Conservation (phyloP, 1,140 invertebrate genomes). For the Mycetomoellerius zeteki region DNA sequence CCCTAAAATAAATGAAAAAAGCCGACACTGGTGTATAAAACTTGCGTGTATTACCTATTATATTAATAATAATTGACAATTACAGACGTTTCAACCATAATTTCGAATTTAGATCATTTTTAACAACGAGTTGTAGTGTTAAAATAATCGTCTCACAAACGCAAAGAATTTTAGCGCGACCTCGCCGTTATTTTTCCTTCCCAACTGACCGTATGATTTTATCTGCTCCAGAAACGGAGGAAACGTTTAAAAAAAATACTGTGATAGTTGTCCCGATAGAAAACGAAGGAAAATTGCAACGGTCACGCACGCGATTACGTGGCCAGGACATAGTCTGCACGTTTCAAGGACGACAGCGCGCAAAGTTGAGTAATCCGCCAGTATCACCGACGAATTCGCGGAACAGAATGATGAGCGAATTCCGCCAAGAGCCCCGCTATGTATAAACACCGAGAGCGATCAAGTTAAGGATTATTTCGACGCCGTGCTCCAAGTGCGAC, state of each 20-base stretch:
- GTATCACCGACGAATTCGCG: neutral
- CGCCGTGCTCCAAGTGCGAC: too few species aligned
- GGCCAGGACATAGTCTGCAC: too few species aligned
- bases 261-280: neutral
- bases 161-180: neutral
- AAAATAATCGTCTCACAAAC: too few species aligned
- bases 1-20: too few species aligned
- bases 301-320: constrained; percentile 19
- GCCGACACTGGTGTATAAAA: too few species aligned
- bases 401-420: neutral
- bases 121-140: too few species aligned
- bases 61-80: too few species aligned
- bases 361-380: constrained; percentile 19
- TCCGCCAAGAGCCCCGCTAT: neutral
- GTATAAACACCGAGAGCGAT: neutral
- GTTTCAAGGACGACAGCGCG: constrained; percentile 7
- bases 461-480: too few species aligned
- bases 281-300: neutral
- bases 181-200: neutral
- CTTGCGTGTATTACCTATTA: too few species aligned
- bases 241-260: constrained; percentile 11
- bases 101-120: too few species aligned
- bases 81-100: too few species aligned
- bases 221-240: neutral
- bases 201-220: neutral